Conservation (phyloP, 1,140 invertebrate species). For the Meteorus sp. region DNA sequence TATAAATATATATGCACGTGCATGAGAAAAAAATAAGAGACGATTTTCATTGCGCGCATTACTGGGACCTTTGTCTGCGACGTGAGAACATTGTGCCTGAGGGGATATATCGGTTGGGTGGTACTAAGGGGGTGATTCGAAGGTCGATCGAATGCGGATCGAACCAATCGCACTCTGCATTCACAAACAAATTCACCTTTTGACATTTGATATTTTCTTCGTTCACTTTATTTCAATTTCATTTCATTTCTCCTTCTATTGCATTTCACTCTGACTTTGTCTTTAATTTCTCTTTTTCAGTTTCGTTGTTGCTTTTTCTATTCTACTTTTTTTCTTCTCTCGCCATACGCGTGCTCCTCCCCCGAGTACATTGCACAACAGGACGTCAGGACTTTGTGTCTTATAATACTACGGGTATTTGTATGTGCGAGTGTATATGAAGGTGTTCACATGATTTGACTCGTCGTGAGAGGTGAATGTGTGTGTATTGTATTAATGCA, state of each 20-base stretch:
- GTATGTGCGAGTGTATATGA: neutral
- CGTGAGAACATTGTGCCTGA: constrained; percentile 50
- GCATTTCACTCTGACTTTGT: neutral
- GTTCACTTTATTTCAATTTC: neutral
- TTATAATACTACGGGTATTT: neutral
- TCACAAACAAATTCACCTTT: no score
- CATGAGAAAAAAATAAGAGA: constrained; percentile 10
- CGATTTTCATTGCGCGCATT: constrained; percentile 47
- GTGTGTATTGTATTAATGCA: no score
- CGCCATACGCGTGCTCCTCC: neutral
- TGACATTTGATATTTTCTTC: constrained; percentile 28
- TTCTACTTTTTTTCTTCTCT: neutral
- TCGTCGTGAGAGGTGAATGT: constrained; percentile 18
- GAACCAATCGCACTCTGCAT: constrained; percentile 8
- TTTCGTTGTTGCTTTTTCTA: constrained; percentile 22
- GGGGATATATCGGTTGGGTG: neutral
- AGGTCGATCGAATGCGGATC: constrained; percentile 38
- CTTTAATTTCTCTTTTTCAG: constrained; percentile 25
- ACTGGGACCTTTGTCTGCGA: constrained; percentile 43
- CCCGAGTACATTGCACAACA: constrained; percentile 9
- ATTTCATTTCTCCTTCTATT: constrained; percentile 1
- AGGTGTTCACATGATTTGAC: constrained; percentile 7
- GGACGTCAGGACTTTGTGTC: constrained; percentile 14
- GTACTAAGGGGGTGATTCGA: constrained; percentile 21
- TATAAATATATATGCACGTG: neutral